phyloP scores from a whole-genome alignment of 2,797 vertebrate genomes.

The Diplodus sargus region DNA sequence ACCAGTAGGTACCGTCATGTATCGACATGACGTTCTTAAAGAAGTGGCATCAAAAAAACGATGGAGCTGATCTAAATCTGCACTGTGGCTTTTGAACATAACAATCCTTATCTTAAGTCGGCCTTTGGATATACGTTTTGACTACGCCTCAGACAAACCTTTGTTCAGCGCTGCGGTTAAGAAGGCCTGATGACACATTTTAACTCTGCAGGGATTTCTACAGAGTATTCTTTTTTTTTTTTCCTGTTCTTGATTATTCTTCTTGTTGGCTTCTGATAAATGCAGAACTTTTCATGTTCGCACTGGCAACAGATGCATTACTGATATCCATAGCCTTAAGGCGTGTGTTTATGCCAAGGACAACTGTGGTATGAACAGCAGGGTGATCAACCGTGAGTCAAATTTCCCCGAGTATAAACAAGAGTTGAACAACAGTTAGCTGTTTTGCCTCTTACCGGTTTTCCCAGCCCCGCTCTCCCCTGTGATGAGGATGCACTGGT shows the following conservation, averaged over 20 bases:
- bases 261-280: background rate
- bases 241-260: background rate
- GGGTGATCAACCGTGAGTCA: background rate
- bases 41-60: background rate
- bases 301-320: background rate
- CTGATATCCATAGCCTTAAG: background rate
- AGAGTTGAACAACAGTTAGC: background rate
- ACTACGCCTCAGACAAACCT: slow-evolving; percentile 40
- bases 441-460: slow-evolving; percentile 87
- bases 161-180: slow-evolving; percentile 24
- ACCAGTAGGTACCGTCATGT: slow-evolving; percentile 29
- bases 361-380: background rate
- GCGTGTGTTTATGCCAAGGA: background rate
- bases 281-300: background rate
- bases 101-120: slow-evolving; percentile 40
- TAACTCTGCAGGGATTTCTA: background rate
- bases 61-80: slow-evolving; percentile 48
- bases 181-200: background rate
- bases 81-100: slow-evolving; percentile 18
- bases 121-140: slow-evolving; percentile 40
- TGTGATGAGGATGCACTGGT: slow-evolving; percentile 99
- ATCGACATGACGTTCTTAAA: slow-evolving; percentile 29
- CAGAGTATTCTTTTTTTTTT: background rate
- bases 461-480: slow-evolving; percentile 99
- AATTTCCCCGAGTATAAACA: background rate